These are phyloP conservation scores for Cryptocephalus primarius DNA, from an alignment of 2,888 invertebrate genomes.

Conservation along the genomic window DNA sequence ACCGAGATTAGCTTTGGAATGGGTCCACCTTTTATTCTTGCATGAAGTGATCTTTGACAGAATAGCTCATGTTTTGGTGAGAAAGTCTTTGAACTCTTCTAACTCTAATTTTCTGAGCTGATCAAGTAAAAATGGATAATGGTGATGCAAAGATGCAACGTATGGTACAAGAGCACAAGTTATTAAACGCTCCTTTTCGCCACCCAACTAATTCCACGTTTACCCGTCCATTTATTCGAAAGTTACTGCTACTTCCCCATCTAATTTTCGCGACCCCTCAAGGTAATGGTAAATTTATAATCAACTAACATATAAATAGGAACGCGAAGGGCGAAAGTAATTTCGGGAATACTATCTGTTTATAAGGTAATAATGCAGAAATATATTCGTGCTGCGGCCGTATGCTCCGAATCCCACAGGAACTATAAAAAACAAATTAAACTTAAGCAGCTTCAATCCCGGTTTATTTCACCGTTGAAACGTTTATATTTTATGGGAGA, in stretches of 20 bases:
- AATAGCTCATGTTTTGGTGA: no score
- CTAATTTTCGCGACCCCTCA: constrained; percentile 17
- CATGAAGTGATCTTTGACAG: no score
- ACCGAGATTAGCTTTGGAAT: no score
- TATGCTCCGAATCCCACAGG: constrained; percentile 8
- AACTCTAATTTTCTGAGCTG: no score
- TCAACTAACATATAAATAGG: constrained; percentile 19
- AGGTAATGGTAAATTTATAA: constrained; percentile 22
- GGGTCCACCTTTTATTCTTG: no score
- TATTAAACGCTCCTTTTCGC: no score
- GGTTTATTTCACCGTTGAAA: constrained; percentile 8
- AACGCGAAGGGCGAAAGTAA: constrained; percentile 18
- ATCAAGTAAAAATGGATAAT: no score
- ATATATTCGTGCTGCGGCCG: constrained; percentile 12
- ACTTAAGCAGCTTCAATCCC: constrained; percentile 13
- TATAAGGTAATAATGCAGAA: constrained; percentile 18
- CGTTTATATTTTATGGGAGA: constrained; percentile 4
- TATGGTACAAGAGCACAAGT: no score
- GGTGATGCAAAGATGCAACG: no score
- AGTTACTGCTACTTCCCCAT: constrained; percentile 20
- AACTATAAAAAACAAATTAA: constrained; percentile 17
- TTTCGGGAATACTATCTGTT: constrained; percentile 18
- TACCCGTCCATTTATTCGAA: constrained; percentile 7
- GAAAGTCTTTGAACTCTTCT: no score
- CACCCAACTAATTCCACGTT: no score